Base-by-base conservation (phyloP, 2,113 vertebrate species). In the Xenopus laevis region DNA sequence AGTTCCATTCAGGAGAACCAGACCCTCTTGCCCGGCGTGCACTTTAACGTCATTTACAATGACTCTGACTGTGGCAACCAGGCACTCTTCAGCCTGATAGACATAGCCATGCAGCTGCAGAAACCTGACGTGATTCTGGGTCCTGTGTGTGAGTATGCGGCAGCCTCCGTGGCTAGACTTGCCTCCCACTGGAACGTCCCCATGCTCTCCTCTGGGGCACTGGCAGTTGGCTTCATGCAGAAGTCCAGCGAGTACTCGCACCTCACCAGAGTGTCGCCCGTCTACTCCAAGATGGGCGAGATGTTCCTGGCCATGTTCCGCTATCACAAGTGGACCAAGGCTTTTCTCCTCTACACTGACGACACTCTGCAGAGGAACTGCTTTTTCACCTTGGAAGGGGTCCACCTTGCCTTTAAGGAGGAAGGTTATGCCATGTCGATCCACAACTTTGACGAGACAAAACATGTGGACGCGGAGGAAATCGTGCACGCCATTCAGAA, bases 151-250 rank as follows among this genome's bases (percentile, higher is more conserved):
- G 97, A 97, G 83, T 99, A 99, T 82, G 95, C 95, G 13, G 96
- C 95, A 4, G 96, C 97, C 23, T 87, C 89, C 0, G 94, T 98
- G 82, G 91, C 93, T 60, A 84, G 97, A 58, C 87, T 99, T 76
- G 96, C 97, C 2, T 93, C 95, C 12, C 95, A 96, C 88, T 99
- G 96, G 97, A 78, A 94, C 78, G 89, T 98, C 78, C 96, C 97
- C 57, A 93, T 99, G 82, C 82, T 98, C 69, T 95, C 96, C 0
- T 94, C 97, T 71, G 97, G 97, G 79, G 96, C 97, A 1, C 87
- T 99, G 82, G 97, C 96, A 61, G 83, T 88, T 0, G 95, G 86
- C 80, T 99, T 98, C 90, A 82, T 86, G 69, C 79, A 87, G 63
- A 96, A 96, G 83, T 79, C 81, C 40, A 72, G 81, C 8, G 95